Percentiles rank a stretch among this genome's conserved stretches.
Conservation (phyloP, 1,140 invertebrate species). For the Zaprionus camerounensis region DNA sequence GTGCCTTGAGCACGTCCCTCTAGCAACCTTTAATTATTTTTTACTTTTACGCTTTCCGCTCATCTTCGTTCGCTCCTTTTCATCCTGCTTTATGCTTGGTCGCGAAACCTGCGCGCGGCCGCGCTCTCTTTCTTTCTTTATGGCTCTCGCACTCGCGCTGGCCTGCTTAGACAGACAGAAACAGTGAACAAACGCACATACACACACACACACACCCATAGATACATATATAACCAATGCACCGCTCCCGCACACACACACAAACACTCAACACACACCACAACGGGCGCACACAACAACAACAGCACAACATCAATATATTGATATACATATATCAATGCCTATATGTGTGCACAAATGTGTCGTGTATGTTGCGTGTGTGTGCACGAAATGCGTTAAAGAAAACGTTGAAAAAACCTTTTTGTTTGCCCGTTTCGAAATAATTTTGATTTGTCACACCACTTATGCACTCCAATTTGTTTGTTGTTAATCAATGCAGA, state of each 20-base stretch:
- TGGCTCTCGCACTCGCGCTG: conserved; percentile 43
- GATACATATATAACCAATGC: conserved; percentile 39
- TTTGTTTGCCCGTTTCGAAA: conserved; percentile 58
- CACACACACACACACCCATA: conserved; percentile 23
- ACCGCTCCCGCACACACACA: conserved; percentile 47
- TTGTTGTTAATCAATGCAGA: conserved; percentile 49
- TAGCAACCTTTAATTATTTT: conserved; percentile 76
- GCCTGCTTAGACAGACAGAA: conserved; percentile 49
- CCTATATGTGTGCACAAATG: conserved; percentile 54
- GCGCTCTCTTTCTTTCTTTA: conserved; percentile 44
- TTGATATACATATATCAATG: conserved; percentile 71
- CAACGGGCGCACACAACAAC: conserved; percentile 47
- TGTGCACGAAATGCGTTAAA: conserved; percentile 74
- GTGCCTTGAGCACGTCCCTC: conserved; percentile 42
- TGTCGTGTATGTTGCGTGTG: conserved; percentile 44
- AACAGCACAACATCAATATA: conserved; percentile 75
- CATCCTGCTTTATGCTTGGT: conserved; percentile 60
- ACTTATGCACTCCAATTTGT: conserved; percentile 50
- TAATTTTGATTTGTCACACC: conserved; percentile 47
- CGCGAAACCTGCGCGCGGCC: conserved; percentile 59
- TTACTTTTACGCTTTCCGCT: conserved; percentile 67
- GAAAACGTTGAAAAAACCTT: conserved; percentile 69
- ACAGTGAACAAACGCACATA: conserved; percentile 34
- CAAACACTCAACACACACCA: conserved; percentile 20
- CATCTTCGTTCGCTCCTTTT: conserved; percentile 72